These are phyloP conservation scores for Herpetotheres cachinnans DNA, from an alignment of 2,113 vertebrate species.

Conservation along the genomic window DNA sequence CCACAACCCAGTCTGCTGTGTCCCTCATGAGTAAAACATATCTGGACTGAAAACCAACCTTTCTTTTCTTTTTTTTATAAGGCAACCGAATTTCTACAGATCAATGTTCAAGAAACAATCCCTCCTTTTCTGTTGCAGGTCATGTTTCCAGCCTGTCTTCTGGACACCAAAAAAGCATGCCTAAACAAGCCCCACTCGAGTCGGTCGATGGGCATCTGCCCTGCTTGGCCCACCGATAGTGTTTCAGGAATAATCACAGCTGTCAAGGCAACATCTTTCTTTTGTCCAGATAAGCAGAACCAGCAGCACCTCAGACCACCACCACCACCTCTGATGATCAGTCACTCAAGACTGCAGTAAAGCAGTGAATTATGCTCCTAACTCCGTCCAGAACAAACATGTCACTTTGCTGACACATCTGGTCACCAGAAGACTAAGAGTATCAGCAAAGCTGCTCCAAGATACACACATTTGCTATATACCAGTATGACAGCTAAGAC, in stretches of 20 bases:
- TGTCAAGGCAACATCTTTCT: not conserved
- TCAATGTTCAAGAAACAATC: not conserved
- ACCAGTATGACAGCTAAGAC: not conserved
- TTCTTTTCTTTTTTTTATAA: not conserved
- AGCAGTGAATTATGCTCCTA: not conserved
- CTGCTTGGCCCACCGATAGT: not conserved
- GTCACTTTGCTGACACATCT: not conserved
- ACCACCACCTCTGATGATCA: not conserved
- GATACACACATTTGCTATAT: not conserved
- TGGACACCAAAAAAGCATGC: not conserved
- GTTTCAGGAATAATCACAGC: not conserved
- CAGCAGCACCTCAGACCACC: not conserved
- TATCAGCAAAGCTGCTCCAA: not conserved
- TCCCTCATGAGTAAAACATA: not conserved
- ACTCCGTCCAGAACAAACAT: not conserved
- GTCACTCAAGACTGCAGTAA: not conserved
- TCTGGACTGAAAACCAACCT: not conserved
- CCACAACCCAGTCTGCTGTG: not conserved
- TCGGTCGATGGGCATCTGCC: not conserved
- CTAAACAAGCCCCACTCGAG: not conserved
- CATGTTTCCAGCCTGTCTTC: not conserved
- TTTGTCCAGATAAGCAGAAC: not conserved
- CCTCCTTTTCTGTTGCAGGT: not conserved
- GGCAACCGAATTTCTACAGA: not conserved
- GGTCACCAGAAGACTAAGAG: not conserved